Evolutionary conservation across 2,113 vertebrate genomes (phyloP), one percentile per base, ranked within the genome.

Genomic region (Mugil cephalus): DNA sequence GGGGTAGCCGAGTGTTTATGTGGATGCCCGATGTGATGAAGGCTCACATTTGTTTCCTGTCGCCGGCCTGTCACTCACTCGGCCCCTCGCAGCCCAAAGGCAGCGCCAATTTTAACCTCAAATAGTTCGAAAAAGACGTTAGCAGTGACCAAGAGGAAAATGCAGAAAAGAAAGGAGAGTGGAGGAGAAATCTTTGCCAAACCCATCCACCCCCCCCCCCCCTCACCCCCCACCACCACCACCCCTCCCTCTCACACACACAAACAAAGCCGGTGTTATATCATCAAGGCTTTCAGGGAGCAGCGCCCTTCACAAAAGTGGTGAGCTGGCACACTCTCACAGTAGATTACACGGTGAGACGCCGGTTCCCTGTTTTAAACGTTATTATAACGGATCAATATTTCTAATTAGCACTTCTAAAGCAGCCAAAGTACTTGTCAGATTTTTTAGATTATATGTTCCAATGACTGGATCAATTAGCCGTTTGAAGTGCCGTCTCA

Each of bases 21-120:
- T 84, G 80, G 77, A 87, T 86, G 92, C 88, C 87, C 82, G 62
- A 76, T 84, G 74, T 78, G 85, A 93, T 92, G 91, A 94, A 92
- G 87, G 86, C 87, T 84, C 86, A 79, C 91, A 93, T 94, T 93
- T 93, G 91, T 92, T 91, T 89, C 85, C 88, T 88, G 92, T 92
- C 90, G 88, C 85, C 71, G 83, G 80, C 77, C 87, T 90, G 92
- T 91, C 91, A 90, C 73, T 93, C 89, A 88, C 65, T 77, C 35
- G n/a, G 30, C 74, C 84, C 64, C 70, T 79, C 87, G 79, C 51
- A 59, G 82, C 79, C 24, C 51, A 17, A 60, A 59, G 81, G 80
- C 79, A 75, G 35, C 47, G n/a, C 55, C 74, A 67, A 62, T 88
- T 87, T 77, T 39, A 83, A 75, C 83, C 67, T 74, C 73, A 61